Evolutionary conservation across 2,888 invertebrate genomes (phyloP), one percentile per base, ranked within the genome.

Genomic region (Polyommatus icarus): DNA sequence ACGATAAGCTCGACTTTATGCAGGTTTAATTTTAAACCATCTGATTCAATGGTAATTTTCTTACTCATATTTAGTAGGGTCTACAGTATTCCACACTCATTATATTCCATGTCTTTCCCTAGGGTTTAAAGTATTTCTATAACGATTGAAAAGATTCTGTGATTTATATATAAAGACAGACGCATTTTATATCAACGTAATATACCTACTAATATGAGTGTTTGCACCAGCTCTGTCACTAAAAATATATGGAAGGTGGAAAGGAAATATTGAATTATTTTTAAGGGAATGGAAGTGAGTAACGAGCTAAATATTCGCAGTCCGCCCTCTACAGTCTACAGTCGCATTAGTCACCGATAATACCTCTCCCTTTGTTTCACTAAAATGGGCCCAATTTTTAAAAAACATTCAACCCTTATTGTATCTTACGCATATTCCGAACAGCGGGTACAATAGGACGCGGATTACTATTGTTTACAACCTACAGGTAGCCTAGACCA

Each of bases 291-390:
- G 15, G 4, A 6, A 24, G 78, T 80, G 80, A 81, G 79, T 80
- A 79, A 81, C 73, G 24, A 46, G 61, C 18, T 59, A 80, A 79
- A 79, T 24, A 81, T 81, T 79, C 40, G 78, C 79, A 76, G 71
- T 78, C 77, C 76, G 1, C 46, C 24, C 54, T 78, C 77, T 75
- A 78, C 78, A 76, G 76, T 76, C 67, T 73, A 78, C 78, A 75
- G 76, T 76, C 67, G 59, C 76, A 72, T 73, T 73, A 73, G 40
- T 73, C 73, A 73, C 73, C 4, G 40, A 73, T 15, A 72, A 40
- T 24, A 4, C 20, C 40, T 29, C n/a, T 46, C 0, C 40, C 40
- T 46, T 73, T 73, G 73, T 73, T 46, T 73, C 20, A 20, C 40
- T 1, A 46, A 73, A 73, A 46, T 73, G 1, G n/a, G 1, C 0